Evolutionary conservation across 2,797 vertebrate species (phyloP).

Genomic region (Okamejei kenojei): DNA sequence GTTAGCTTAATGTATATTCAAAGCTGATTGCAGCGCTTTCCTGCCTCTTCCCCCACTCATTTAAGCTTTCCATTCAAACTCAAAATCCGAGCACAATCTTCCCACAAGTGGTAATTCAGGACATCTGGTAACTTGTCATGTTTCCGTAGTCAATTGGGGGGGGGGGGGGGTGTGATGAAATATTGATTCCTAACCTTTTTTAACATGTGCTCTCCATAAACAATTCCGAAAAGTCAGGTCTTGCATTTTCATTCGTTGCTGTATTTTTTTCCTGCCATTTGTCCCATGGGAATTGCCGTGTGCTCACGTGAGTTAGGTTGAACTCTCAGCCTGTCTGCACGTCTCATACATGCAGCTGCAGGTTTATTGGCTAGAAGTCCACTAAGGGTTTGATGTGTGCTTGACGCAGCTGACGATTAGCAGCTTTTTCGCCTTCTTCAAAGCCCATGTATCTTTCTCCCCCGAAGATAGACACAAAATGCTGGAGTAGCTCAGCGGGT

Average conservation of each 20-base stretch:
- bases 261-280: neutral
- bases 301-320: neutral
- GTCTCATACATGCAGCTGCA: neutral
- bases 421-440: neutral
- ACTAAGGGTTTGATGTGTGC: too few species aligned
- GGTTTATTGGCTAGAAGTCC: neutral
- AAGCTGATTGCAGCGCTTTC: neutral
- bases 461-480: too few species aligned
- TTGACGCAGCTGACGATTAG: neutral
- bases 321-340: neutral
- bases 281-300: neutral
- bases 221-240: neutral
- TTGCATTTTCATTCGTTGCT: constrained; percentile 1
- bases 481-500: too few species aligned
- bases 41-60: neutral
- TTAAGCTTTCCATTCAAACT: neutral
- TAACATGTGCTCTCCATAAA: neutral
- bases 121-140: constrained; percentile 7
- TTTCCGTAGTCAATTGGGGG: neutral
- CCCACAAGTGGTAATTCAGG: neutral
- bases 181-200: neutral
- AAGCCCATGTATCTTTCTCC: neutral
- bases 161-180: neutral
- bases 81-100: neutral
- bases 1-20: constrained; percentile 17